Conservation (phyloP, 2,113 vertebrate genomes). For the Cyphomyrus discorhynchus region DNA sequence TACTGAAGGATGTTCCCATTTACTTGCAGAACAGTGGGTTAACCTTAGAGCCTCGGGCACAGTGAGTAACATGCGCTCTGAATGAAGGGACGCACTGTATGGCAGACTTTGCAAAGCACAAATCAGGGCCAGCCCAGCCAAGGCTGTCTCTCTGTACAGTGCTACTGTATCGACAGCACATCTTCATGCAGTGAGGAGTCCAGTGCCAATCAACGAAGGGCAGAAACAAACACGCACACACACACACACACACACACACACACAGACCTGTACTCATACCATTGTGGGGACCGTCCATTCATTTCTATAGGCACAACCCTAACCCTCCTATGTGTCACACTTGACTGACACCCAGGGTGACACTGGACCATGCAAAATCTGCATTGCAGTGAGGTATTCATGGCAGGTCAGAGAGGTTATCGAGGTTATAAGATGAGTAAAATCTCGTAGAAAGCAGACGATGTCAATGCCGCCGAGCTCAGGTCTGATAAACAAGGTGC, state of each 20-base stretch:
- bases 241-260: too few relatives aligned
- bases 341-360: background rate
- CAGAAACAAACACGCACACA: background rate
- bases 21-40: background rate
- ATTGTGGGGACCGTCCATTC: too few relatives aligned
- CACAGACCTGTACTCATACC: too few relatives aligned
- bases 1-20: background rate
- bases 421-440: background rate
- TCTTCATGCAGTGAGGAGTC: background rate
- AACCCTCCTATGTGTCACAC: background rate
- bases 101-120: background rate
- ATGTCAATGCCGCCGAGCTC: background rate
- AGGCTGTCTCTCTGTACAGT: background rate
- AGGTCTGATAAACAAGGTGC: background rate
- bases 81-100: slow-evolving; percentile 20
- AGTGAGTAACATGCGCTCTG: slow-evolving; percentile 17
- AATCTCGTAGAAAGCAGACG: background rate
- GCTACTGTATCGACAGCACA: background rate
- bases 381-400: background rate
- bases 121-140: background rate
- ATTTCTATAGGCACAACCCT: too few relatives aligned
- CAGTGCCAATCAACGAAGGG: background rate
- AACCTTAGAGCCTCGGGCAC: background rate
- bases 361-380: background rate
- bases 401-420: background rate